Percentiles rank a stretch among this genome's conserved stretches.
Conservation (phyloP, 2,113 vertebrate genomes). For the Muscicapa adusta region DNA sequence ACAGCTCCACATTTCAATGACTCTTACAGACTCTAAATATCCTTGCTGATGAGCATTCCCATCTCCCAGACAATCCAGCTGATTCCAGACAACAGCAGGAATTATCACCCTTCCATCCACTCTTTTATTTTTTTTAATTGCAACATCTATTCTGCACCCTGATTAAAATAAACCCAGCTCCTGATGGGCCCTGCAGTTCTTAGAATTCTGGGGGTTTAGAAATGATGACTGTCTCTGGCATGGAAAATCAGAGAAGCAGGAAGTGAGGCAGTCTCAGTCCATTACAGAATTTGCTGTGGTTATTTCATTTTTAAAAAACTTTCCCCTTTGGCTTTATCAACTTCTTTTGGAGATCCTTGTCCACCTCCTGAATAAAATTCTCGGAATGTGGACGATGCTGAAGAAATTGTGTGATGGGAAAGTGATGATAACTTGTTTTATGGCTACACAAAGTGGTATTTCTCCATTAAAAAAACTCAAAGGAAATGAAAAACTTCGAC, state of each 20-base stretch:
- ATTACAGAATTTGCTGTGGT: not conserved
- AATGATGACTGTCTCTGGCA: not conserved
- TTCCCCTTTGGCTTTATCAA: not conserved
- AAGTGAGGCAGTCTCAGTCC: not conserved
- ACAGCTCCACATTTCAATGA: not conserved
- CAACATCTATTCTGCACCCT: not conserved
- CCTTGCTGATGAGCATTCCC: not conserved
- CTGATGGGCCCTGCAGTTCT: not conserved
- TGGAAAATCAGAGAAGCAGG: not conserved
- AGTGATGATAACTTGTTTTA: not conserved
- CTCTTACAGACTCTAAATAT: not conserved
- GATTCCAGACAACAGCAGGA: not conserved
- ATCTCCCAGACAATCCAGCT: slow-evolving; percentile 22
- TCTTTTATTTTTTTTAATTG: not conserved
- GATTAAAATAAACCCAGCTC: not conserved
- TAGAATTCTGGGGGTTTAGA: not conserved
- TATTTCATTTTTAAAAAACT: not conserved
- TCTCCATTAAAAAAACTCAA: not conserved
- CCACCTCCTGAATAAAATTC: not conserved
- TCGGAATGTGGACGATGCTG: not conserved
- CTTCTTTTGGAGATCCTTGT: not conserved
- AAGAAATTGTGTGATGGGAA: not conserved
- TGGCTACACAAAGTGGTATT: not conserved
- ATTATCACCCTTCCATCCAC: not conserved
- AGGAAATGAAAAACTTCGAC: not conserved